Evolutionary conservation across 2,888 invertebrate genomes (phyloP).

Genomic region (Coelinius sp.): DNA sequence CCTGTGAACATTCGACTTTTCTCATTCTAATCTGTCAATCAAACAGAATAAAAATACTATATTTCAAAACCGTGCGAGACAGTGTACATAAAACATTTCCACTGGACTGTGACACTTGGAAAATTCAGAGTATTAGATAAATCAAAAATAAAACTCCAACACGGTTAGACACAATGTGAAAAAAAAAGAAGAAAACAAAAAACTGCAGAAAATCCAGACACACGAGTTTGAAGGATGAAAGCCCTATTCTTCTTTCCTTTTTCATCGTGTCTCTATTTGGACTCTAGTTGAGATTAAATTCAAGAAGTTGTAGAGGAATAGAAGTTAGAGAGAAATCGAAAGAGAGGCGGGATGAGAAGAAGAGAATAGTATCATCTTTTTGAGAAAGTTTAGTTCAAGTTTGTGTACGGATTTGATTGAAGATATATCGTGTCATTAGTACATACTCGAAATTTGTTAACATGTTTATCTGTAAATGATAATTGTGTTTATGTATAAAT

Average conservation of each 20-base stretch:
- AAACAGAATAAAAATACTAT: not conserved
- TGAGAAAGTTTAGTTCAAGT: constrained; percentile 6
- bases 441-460: not conserved
- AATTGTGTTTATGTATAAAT: not conserved
- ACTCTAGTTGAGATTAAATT: constrained; percentile 9
- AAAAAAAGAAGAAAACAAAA: too few relatives aligned
- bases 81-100: not conserved
- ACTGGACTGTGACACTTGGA: not conserved
- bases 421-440: not conserved
- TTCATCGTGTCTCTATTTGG: not conserved
- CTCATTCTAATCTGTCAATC: not conserved
- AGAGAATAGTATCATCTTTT: not conserved
- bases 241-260: not conserved
- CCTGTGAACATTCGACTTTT: not conserved
- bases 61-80: not conserved
- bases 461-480: not conserved
- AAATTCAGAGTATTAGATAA: not conserved
- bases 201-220: not conserved
- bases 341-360: not conserved
- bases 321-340: constrained; percentile 1
- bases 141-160: constrained; percentile 8
- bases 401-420: not conserved
- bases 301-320: not conserved
- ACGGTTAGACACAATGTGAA: constrained; percentile 5
- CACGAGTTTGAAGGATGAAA: constrained; percentile 13